phyloP scores from a whole-genome alignment of 2,797 vertebrate genomes.

The Hypotaenidia okinawae region DNA sequence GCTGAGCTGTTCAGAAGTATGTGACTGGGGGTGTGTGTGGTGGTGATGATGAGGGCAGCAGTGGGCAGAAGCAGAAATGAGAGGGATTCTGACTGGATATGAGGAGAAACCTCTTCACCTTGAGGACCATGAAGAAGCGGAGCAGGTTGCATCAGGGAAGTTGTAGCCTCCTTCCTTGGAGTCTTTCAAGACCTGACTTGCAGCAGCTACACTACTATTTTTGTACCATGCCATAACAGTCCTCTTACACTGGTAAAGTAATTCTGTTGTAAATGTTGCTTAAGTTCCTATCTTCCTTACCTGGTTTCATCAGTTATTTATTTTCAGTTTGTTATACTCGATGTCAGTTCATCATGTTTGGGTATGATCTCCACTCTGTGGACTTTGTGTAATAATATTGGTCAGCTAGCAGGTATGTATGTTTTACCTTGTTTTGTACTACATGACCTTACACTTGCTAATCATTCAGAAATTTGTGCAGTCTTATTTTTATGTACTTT shows the following conservation, averaged over 20 bases:
- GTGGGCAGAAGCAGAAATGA: not conserved
- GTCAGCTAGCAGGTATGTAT: not conserved
- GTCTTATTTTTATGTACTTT: not conserved
- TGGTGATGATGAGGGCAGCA: too few relatives aligned
- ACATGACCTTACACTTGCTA: not conserved
- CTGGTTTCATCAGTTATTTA: not conserved
- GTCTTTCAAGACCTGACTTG: not conserved
- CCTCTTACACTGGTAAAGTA: not conserved
- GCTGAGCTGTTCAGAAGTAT: not conserved
- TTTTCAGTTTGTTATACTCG: not conserved
- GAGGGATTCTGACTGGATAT: not conserved
- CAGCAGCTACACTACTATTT: not conserved
- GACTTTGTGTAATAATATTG: not conserved
- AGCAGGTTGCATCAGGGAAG: not conserved
- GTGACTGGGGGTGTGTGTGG: accelerated
- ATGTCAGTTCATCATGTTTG: not conserved
- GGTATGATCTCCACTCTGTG: not conserved
- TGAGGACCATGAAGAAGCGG: not conserved
- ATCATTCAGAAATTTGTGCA: not conserved
- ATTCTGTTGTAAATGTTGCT: not conserved
- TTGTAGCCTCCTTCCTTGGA: not conserved
- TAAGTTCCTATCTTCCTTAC: not conserved
- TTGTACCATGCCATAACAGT: not conserved
- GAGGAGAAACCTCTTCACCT: not conserved
- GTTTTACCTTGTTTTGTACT: not conserved